Percentiles rank a stretch among this genome's conserved stretches.
These are phyloP conservation scores for Agrypnus murinus DNA, from an alignment of 2,888 invertebrate genomes.

Conservation along the genomic window DNA sequence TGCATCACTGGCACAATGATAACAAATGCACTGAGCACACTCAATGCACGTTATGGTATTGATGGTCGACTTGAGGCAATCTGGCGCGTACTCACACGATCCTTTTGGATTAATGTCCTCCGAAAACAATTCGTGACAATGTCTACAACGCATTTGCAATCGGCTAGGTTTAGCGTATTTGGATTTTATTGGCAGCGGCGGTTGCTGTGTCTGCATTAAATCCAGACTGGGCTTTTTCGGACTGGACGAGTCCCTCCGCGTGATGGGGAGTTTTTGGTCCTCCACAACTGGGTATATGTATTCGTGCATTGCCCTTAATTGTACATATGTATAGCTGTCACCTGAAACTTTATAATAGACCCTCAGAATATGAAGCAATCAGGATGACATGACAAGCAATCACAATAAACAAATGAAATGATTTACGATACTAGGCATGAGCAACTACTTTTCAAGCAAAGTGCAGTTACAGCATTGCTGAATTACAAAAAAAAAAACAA, in stretches of 20 bases:
- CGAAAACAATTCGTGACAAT: conserved; percentile 87
- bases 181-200: conserved; percentile 71
- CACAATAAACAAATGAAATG: no score
- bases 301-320: conserved; percentile 87
- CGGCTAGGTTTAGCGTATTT: conserved; percentile 66
- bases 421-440: no score
- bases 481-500: no score
- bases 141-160: conserved; percentile 74
- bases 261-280: conserved; percentile 69
- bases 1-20: conserved; percentile 94
- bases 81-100: conserved; percentile 90
- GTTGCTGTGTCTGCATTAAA: conserved; percentile 73
- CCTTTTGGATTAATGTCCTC: conserved; percentile 91
- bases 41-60: conserved; percentile 87
- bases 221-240: conserved; percentile 80
- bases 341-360: conserved; percentile 61
- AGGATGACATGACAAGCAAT: no score
- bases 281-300: conserved; percentile 89
- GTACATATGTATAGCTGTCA: conserved; percentile 89
- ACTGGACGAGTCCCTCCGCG: conserved; percentile 73
- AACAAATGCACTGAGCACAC: conserved; percentile 90
- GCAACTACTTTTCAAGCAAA: no score
- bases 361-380: no score
- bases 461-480: no score
- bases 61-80: conserved; percentile 85